These are phyloP conservation scores for Chrysolina haemoptera DNA, from an alignment of 2,888 invertebrate genomes.

Conservation along the genomic window DNA sequence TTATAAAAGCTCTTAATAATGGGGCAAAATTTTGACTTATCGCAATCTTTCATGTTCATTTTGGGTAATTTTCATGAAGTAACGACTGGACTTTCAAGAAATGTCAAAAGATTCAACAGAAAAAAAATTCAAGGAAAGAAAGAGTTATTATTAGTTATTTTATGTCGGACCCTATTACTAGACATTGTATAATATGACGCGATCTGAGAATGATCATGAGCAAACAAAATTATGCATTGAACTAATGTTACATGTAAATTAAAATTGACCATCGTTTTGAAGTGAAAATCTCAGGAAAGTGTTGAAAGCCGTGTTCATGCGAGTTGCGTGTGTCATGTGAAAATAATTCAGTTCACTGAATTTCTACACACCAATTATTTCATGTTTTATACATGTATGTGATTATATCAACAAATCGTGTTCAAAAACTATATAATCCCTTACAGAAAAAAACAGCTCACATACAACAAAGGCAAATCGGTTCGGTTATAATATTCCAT, in stretches of 20 bases:
- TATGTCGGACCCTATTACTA: too few species aligned
- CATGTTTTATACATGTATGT: constrained; percentile 22
- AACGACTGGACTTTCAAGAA: too few species aligned
- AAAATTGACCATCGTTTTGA: neutral
- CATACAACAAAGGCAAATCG: constrained; percentile 9
- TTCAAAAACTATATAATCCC: constrained; percentile 28
- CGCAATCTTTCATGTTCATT: too few species aligned
- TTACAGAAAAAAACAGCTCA: constrained; percentile 21
- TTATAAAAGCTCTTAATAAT: too few species aligned
- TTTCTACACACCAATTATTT: constrained; percentile 25
- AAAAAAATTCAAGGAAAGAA: too few species aligned
- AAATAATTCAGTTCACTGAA: constrained; percentile 8
- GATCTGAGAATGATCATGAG: too few species aligned
- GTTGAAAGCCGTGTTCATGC: constrained; percentile 4
- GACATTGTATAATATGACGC: too few species aligned
- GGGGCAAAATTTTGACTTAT: too few species aligned
- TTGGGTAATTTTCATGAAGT: too few species aligned
- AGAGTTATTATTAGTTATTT: too few species aligned
- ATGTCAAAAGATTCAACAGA: too few species aligned
- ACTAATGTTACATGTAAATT: neutral
- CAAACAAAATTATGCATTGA: neutral
- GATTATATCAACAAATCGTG: constrained; percentile 34
- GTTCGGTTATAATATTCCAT: constrained; percentile 6
- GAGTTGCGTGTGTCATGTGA: neutral
- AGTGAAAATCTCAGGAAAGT: neutral